Conservation (phyloP, 1,140 invertebrate species). For the Drosophila persimilis region DNA sequence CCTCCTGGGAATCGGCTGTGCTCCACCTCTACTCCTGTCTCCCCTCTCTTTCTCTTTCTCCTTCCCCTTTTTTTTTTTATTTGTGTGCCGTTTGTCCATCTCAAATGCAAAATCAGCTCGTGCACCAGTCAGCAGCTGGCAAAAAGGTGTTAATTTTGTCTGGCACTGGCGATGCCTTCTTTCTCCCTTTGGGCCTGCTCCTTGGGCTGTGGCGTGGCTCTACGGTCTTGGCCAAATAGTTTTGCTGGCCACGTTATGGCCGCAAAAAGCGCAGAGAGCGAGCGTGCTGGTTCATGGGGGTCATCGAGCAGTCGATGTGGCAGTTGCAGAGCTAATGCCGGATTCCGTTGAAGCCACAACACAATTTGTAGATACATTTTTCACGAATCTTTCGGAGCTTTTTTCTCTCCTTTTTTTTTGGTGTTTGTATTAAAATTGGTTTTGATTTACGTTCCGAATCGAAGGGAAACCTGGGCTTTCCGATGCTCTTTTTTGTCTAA, state of each 20-base stretch:
- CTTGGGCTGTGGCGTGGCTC: not conserved
- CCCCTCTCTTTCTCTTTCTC: not conserved
- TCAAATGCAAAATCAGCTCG: conserved; percentile 79
- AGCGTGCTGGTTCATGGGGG: conserved; percentile 76
- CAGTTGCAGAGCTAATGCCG: conserved; percentile 27
- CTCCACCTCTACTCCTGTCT: conserved; percentile 1
- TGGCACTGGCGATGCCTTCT: conserved; percentile 33
- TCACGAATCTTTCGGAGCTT: conserved; percentile 54
- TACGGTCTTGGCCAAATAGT: conserved; percentile 61
- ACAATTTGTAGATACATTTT: conserved; percentile 77
- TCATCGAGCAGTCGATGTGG: conserved; percentile 40
- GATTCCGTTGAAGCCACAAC: conserved; percentile 18
- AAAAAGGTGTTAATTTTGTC: conserved; percentile 79
- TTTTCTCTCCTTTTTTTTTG: conserved; percentile 14
- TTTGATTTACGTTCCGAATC: conserved; percentile 37
- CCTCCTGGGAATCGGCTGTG: conserved; percentile 47
- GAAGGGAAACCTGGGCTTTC: not conserved
- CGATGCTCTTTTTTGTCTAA: conserved; percentile 13
- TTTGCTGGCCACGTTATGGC: conserved; percentile 67
- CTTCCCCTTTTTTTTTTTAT: conserved; percentile 6
- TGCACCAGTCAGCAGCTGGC: conserved; percentile 54
- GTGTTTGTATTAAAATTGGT: conserved; percentile 64
- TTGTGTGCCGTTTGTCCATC: conserved; percentile 37
- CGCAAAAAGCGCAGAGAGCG: conserved; percentile 59
- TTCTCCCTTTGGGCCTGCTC: conserved; percentile 14